phyloP scores from a whole-genome alignment of 2,888 invertebrate genomes.

The Andrena hattorfiana region DNA sequence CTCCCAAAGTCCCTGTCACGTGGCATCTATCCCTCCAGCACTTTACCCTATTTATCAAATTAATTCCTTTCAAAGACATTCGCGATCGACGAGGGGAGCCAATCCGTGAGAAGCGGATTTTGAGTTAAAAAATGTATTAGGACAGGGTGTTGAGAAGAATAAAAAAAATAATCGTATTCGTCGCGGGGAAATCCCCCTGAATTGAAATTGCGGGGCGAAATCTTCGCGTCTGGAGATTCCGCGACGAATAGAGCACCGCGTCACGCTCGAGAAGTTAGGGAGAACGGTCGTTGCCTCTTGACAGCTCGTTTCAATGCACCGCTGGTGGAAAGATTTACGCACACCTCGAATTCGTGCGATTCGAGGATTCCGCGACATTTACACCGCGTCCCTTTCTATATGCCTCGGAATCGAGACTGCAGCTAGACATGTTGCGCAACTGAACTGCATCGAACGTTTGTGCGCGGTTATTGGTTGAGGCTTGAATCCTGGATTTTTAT shows the following conservation, averaged over 20 bases:
- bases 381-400: neutral
- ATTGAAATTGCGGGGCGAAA: neutral
- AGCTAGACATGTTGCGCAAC: neutral
- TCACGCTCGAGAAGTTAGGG: slow-evolving; percentile 51
- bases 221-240: slow-evolving; percentile 34
- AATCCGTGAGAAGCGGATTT: too few relatives aligned
- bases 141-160: too few relatives aligned
- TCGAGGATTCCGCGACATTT: slow-evolving; percentile 15
- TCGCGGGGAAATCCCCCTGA: neutral
- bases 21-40: too few relatives aligned
- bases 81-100: too few relatives aligned
- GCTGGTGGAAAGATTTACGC: slow-evolving; percentile 55
- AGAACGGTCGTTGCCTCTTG: slow-evolving; percentile 59
- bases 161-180: neutral
- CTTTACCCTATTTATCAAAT: too few relatives aligned
- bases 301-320: slow-evolving; percentile 44
- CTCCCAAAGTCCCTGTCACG: too few relatives aligned
- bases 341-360: slow-evolving; percentile 21
- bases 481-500: neutral
- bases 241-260: slow-evolving; percentile 43
- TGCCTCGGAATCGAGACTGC: neutral
- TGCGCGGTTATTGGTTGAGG: neutral
- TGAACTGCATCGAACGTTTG: slow-evolving; percentile 7
- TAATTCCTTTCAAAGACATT: too few relatives aligned
- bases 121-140: too few relatives aligned